Evolutionary conservation across 2,797 vertebrate species (phyloP), one percentile per base, ranked within the genome.

Genomic region (Lophius americanus): DNA sequence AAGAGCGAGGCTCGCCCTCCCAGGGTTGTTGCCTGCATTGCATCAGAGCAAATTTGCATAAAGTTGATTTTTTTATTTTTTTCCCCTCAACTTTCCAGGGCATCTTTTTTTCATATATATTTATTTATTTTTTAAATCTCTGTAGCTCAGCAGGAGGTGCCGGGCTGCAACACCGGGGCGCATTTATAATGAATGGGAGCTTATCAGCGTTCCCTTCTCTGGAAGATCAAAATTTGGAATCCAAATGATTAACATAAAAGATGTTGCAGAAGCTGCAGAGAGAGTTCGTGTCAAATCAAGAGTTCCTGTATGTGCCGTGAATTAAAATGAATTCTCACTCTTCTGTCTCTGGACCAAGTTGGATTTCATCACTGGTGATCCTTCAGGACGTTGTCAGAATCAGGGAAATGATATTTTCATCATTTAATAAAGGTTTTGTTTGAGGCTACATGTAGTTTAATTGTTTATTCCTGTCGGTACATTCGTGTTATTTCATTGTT

Each of bases 301-400:
- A 23, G 23, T 23, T 59, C 12, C 7, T 32, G 46, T 68, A 41
- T 50, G 7, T 35, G 13, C 46, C 60, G 50, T 32, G 55, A 75
- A 75, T 82, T 74, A 68, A 68, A 75, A 38, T 23, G 10, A 74
- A 64, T 56, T 61, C 47, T 64, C 50, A 56, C 4, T 48, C 35
- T 48, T 23, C 64, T 54, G 50, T 73, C 71, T 78, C 71, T 58
- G 60, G 51, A 68, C 59, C 59, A 73, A 32, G 7, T 10, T 2
- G 9, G 41, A 78, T 77, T 77, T 51, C 64, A 79, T 76, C 38
- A 23, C 23, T 23, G 23, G 23, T 23, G 23, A 23, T 23, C 23
- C 23, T 1, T 23, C 23, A 23, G 23, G 23, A 23, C 23, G 23
- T 23, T 23, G 23, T 23, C 23, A 23, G 23, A 23, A 23, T 23